Base-by-base conservation (phyloP, 2,888 invertebrate genomes). In the Dryococelus australis region DNA sequence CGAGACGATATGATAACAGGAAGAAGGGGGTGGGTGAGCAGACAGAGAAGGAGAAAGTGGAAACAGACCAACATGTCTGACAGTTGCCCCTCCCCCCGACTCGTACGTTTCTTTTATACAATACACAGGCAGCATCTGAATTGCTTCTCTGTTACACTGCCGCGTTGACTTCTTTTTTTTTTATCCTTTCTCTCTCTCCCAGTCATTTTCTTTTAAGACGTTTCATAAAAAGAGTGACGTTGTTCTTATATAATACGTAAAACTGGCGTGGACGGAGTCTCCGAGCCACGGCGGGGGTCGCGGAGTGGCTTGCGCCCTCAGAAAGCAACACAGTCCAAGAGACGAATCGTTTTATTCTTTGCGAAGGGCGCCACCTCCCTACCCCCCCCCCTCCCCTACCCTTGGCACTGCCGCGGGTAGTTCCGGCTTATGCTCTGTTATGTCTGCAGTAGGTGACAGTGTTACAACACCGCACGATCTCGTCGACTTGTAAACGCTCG, bases 201-300 rank as follows among this genome's bases (percentile, higher is more conserved):
- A 89, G 89, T 88, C 89, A 88, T 90, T 90, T 89, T 88, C 89
- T 90, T 90, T 90, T 90, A 90, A 89, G 90, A 89, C 90, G 28
- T 89, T 90, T 89, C 90, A 90, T 90, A 90, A 89, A 90, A 90
- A 89, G 89, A 89, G 89, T 86, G 47, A 28, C 87, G 81, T 87
- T 83, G 85, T 84, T 85, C 85, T 87, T 86, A 87, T 87, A 86
- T 65, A 65, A 65, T 86, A 86, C 88, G 88, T 87, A 87, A 87
- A 87, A 84, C 88, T 88, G 43, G 85, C 47, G 78, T 27, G 85
- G 85, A 87, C 51, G 80, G 51, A 81, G 79, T 78, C 43, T 43
- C 43, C 51, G 80, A 53, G 47, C 27, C 79, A 26, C 43, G 26
- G 4, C 24, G 35, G 53, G 43, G 53, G 35, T 1, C 35, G 28